Evolutionary conservation across 2,113 vertebrate genomes (phyloP).

Genomic region (Megaptera novaeangliae): DNA sequence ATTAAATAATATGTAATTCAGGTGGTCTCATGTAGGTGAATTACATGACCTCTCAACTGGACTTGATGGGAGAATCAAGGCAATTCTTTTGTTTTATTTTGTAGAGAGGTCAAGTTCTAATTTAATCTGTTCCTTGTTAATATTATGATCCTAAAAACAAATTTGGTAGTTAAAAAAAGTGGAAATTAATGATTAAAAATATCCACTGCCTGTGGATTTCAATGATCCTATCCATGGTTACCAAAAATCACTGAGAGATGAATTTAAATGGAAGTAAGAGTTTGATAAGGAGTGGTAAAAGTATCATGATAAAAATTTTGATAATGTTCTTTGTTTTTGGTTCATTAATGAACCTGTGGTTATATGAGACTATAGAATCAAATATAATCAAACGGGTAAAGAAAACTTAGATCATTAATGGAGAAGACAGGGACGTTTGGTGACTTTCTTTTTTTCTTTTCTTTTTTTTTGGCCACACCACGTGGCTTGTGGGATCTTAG

Average conservation of each 20-base stretch:
- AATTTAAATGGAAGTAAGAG: background rate
- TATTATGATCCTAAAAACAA: background rate
- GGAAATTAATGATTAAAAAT: background rate
- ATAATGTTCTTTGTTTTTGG: background rate
- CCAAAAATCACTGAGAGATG: background rate
- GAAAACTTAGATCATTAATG: background rate
- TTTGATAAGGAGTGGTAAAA: background rate
- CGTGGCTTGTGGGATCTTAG: background rate
- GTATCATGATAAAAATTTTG: background rate
- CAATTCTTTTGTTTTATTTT: background rate
- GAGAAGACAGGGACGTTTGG: background rate
- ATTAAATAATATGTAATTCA: background rate
- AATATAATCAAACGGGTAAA: background rate
- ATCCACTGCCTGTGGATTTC: background rate
- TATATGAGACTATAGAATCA: background rate
- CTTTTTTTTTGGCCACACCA: background rate
- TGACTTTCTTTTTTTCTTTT: background rate
- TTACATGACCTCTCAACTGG: background rate
- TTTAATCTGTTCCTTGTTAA: background rate
- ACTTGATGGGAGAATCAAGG: background rate
- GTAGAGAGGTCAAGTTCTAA: background rate
- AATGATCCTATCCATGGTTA: background rate
- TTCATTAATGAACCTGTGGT: background rate
- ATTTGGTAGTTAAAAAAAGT: background rate
- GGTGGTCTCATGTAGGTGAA: background rate